phyloP scores from a whole-genome alignment of 2,888 invertebrate species.

The Pachliopta kotzebuea region DNA sequence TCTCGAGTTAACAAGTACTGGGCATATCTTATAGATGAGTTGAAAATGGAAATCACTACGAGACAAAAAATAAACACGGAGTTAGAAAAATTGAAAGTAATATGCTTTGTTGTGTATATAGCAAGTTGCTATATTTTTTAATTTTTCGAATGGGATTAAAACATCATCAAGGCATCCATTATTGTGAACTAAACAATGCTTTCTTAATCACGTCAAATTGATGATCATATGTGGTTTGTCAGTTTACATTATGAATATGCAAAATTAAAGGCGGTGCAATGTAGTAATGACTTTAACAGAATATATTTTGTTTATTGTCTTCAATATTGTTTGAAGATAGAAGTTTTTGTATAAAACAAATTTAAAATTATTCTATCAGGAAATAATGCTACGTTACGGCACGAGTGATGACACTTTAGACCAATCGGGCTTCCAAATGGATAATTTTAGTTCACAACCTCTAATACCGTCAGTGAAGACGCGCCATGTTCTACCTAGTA shows the following conservation, averaged over 20 bases:
- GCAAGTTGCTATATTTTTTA: not conserved
- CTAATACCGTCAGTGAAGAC: slow-evolving; percentile 32
- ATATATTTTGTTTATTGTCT: not conserved
- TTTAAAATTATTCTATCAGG: slow-evolving; percentile 38
- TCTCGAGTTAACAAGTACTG: slow-evolving; percentile 66
- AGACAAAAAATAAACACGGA: slow-evolving; percentile 55
- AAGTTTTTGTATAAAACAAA: not conserved
- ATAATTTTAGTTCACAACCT: slow-evolving; percentile 33
- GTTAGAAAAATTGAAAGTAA: slow-evolving; percentile 49
- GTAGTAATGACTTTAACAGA: too few relatives aligned
- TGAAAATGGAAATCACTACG: slow-evolving; percentile 47
- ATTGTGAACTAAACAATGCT: too few relatives aligned
- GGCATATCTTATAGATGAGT: slow-evolving; percentile 63
- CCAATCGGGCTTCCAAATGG: slow-evolving; percentile 29
- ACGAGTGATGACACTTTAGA: slow-evolving; percentile 42
- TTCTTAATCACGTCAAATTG: too few relatives aligned
- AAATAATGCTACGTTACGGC: slow-evolving; percentile 49
- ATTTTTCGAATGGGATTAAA: too few relatives aligned
- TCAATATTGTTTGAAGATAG: not conserved
- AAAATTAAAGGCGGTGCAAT: too few relatives aligned
- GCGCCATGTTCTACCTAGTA: slow-evolving; percentile 35
- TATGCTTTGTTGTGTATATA: not conserved
- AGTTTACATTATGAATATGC: too few relatives aligned
- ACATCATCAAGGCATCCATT: too few relatives aligned
- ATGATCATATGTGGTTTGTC: too few relatives aligned